Base-by-base conservation (phyloP, 1,140 invertebrate species). In the Drosophila neocordata region DNA sequence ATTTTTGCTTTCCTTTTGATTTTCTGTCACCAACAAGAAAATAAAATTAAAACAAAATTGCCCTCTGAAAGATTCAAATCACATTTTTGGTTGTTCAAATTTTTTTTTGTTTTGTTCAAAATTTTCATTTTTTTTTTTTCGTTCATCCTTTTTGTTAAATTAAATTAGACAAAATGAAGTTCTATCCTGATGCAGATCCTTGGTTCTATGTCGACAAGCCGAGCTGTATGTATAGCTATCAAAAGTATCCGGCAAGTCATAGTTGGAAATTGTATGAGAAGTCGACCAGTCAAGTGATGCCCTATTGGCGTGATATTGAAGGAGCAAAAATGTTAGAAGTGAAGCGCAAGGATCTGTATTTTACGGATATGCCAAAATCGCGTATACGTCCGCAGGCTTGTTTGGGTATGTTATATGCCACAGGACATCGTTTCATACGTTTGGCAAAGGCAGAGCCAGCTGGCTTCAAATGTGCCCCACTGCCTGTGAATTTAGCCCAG, bases 321-420 rank as follows among this genome's bases (percentile, higher is more conserved):
- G 83, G 83, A 2, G 9, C 34, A 0, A 88, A 88, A 35, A 55
- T 53, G 65, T 0, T 34, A 8, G 57, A 89, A 5, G 52, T 88
- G 1, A 67, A 65, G 41, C 53, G 31, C 4, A 35, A 69, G 6
- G 84, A 88, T 48, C 56, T 88, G 9, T 83, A 88, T n/a, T 83
- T 88, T n/a, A 18, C 51, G 0, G 27, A 70, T 4, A 69, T 66
- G 67, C 83, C 76, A 11, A 79, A 73, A 13, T 31, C 24, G 2
- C 69, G 83, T 18, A 88, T 88, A 24, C 83, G 83, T 1, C 44
- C 69, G 1, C 84, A 88, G 35, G 83, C 83, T 13, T 88, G 83
- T 20, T 59, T 88, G 48, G 84, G 84, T 1, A 53, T 88, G 73
- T 69, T 88, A n/a, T 88, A 88, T 48, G 69, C 83, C 18, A 88